Base-by-base conservation (phyloP, 2,797 vertebrate species). In the Pteronotus mesoamericanus region DNA sequence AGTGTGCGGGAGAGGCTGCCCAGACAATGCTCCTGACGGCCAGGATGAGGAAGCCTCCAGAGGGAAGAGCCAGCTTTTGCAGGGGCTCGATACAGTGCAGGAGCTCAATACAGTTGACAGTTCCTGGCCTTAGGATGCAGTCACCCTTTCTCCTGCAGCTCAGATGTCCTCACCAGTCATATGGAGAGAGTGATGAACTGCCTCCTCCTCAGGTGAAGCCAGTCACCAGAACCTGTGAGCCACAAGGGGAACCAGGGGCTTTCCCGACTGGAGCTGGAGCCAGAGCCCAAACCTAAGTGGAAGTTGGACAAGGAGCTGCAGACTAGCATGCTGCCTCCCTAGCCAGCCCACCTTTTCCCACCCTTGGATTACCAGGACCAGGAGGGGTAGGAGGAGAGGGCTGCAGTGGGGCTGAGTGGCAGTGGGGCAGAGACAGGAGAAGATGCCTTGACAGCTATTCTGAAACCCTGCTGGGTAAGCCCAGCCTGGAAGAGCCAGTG, bases 281-380 rank as follows among this genome's bases (percentile, higher is more conserved):
- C 85, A 44, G 5, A 66, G 96, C 5, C 97, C 2, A 87, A 12
- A 1, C 42, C 88, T 9, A 37, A 4, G 19, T 94, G 55, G 95
- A 77, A 18, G n/a, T 37, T 19, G 3, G 82, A 91, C 39, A 19
- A 79, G 1, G 96, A 92, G 44, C 26, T 19, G 10, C 80, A 16
- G 79, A 77, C 71, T 59, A 80, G 91, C 0, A 1, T 5, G 3
- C 95, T 97, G 0, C 98, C 98, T 57, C 98, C 98, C 6, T 98
- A 99, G 91, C 98, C 98, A 0, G 98, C 98, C 0, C 72, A 98
- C 51, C 97, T 98, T 94, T 98, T 98, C 0, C 80, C 93, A 0
- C 90, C 97, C 0, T 0, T 10, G 0, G 68, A 86, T 0, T 14
- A 96, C 0, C 86, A 82, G 16, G 93, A 92, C 12, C 94, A 97